A percentile compares a stretch with the other conserved stretches of the same genome.
phyloP scores from a whole-genome alignment of 1,140 invertebrate genomes.

The Trichomalopsis sarcophagae region DNA sequence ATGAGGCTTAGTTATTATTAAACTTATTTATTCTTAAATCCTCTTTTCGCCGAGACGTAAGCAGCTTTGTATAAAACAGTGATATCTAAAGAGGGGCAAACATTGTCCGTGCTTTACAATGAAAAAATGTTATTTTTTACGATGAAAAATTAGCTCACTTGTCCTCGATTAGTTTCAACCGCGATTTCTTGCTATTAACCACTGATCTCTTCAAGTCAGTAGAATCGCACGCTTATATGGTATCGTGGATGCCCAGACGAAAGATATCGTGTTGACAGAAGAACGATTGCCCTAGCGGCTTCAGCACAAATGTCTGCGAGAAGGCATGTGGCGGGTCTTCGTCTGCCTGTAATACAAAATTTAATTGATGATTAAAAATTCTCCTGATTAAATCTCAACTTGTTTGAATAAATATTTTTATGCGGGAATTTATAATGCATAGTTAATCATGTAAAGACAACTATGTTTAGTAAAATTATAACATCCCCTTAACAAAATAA shows the following conservation, averaged over 20 bases:
- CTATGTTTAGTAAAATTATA: neutral
- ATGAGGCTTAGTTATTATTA: conserved; percentile 59
- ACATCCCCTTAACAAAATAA: too few relatives aligned
- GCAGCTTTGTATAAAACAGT: conserved; percentile 66
- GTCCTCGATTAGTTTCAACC: conserved; percentile 54
- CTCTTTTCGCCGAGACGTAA: conserved; percentile 60
- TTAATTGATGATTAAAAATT: neutral
- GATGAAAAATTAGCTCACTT: conserved; percentile 61
- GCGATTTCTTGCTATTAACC: conserved; percentile 31
- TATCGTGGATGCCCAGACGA: conserved; percentile 91
- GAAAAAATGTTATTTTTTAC: conserved; percentile 56
- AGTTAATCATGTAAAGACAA: neutral
- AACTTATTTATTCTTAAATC: conserved; percentile 55
- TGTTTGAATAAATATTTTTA: neutral
- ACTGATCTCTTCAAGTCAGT: conserved; percentile 38
- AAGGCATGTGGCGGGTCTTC: conserved; percentile 94
- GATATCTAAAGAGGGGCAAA: conserved; percentile 61
- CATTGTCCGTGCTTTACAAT: conserved; percentile 53
- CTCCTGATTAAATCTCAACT: neutral
- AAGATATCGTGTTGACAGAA: conserved; percentile 96
- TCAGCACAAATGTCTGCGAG: conserved; percentile 92
- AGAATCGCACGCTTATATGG: conserved; percentile 75
- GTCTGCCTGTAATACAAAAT: conserved; percentile 84
- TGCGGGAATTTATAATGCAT: neutral
- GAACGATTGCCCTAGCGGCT: conserved; percentile 88